Conservation (phyloP, 1,140 invertebrate species). For the Saccostrea glomerata region DNA sequence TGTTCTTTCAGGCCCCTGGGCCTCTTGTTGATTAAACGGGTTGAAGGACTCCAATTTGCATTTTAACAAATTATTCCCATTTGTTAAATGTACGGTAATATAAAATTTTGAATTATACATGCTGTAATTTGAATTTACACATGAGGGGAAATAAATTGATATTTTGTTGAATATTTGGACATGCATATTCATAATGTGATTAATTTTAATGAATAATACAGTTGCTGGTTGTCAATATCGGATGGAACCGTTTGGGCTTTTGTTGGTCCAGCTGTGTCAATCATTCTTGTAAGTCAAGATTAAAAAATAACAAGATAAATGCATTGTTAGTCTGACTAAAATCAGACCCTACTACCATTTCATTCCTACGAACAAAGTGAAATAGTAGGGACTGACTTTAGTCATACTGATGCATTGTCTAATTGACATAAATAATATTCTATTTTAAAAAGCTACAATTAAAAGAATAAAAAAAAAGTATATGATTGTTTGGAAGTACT, state of each 20-base stretch:
- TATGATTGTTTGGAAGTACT: too few relatives aligned
- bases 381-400: too few relatives aligned
- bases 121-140: neutral
- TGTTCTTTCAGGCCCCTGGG: too few relatives aligned
- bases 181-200: neutral
- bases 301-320: too few relatives aligned
- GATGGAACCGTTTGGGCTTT: conserved; percentile 71
- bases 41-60: too few relatives aligned
- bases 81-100: neutral
- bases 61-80: too few relatives aligned
- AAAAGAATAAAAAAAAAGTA: too few relatives aligned
- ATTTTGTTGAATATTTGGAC: neutral
- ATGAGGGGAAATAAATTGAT: neutral
- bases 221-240: conserved; percentile 71
- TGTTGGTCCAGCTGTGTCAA: conserved; percentile 69
- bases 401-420: neutral
- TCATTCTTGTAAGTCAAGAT: conserved; percentile 68
- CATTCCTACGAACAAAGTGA: too few relatives aligned
- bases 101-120: neutral
- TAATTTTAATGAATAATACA: conserved; percentile 28
- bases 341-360: too few relatives aligned
- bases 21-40: too few relatives aligned
- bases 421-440: neutral
- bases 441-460: neutral
- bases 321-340: too few relatives aligned